Percentiles rank a stretch among this genome's conserved stretches.
Conservation (phyloP, 2,888 invertebrate species). For the Gerosis bhagava region DNA sequence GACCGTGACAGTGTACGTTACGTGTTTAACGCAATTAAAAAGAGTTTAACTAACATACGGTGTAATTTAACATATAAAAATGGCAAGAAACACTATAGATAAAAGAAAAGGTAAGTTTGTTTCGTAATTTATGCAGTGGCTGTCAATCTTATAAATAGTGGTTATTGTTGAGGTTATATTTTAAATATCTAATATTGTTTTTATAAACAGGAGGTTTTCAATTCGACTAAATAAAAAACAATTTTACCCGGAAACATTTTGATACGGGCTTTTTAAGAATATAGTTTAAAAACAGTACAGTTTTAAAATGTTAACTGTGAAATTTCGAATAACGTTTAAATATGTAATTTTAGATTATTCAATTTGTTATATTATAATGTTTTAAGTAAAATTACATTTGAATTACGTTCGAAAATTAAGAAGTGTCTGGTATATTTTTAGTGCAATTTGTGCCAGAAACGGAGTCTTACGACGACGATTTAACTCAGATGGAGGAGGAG, state of each 20-base stretch:
- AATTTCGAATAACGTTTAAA: no score
- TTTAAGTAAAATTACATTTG: constrained; percentile 2
- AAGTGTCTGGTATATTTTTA: constrained; percentile 8
- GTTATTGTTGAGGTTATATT: background rate
- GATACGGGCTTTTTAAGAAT: no score
- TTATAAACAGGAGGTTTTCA: no score
- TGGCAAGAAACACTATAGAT: constrained; percentile 27
- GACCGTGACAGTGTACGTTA: constrained; percentile 17
- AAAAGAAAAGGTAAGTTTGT: constrained; percentile 28
- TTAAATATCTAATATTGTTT: no score
- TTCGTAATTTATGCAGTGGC: constrained; percentile 25
- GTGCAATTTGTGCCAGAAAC: constrained; percentile 8
- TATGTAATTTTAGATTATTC: no score
- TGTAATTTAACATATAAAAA: constrained; percentile 27
- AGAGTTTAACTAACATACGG: no score
- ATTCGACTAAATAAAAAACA: no score
- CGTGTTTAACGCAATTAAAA: constrained; percentile 28
- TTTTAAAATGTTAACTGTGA: no score
- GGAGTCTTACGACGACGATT: constrained; percentile 18
- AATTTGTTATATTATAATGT: background rate
- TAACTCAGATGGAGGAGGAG: constrained; percentile 20
- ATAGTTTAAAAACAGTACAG: no score
- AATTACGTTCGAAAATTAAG: no score
- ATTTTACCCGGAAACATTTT: no score
- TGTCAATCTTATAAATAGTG: constrained; percentile 15